Percentiles rank a stretch among this genome's conserved stretches.
Evolutionary conservation across 2,113 vertebrate genomes (phyloP).

Genomic region (Cyanocitta stelleri): DNA sequence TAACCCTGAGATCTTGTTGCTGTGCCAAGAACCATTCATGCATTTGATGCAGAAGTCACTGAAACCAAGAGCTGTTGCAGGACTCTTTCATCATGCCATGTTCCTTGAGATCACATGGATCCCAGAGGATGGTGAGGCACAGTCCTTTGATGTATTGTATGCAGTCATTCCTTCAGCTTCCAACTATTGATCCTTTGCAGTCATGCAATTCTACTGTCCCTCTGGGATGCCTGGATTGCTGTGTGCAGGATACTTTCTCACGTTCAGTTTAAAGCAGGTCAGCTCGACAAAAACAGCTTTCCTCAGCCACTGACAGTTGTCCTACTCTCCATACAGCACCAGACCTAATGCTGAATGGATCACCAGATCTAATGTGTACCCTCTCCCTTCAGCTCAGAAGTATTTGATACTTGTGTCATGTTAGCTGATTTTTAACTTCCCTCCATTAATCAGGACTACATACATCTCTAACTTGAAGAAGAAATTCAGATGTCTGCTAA

Average conservation of each 20-base stretch:
- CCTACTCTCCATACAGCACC: neutral
- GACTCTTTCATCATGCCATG: neutral
- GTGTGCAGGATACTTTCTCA: neutral
- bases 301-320: neutral
- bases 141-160: neutral
- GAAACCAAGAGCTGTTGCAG: neutral
- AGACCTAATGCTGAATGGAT: neutral
- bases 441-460: neutral
- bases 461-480: neutral
- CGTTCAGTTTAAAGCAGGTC: neutral
- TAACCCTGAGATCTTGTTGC: neutral
- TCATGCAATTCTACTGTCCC: neutral
- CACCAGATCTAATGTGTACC: neutral
- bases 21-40: neutral
- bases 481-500: neutral
- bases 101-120: neutral
- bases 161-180: neutral
- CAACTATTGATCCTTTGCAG: neutral
- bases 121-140: neutral
- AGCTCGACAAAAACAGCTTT: neutral
- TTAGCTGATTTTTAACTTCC: neutral
- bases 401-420: neutral
- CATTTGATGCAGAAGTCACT: neutral
- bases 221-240: neutral
- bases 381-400: neutral